A percentile compares a stretch with the other conserved stretches of the same genome.
phyloP scores from a whole-genome alignment of 2,797 vertebrate species.

The Mycteria americana region DNA sequence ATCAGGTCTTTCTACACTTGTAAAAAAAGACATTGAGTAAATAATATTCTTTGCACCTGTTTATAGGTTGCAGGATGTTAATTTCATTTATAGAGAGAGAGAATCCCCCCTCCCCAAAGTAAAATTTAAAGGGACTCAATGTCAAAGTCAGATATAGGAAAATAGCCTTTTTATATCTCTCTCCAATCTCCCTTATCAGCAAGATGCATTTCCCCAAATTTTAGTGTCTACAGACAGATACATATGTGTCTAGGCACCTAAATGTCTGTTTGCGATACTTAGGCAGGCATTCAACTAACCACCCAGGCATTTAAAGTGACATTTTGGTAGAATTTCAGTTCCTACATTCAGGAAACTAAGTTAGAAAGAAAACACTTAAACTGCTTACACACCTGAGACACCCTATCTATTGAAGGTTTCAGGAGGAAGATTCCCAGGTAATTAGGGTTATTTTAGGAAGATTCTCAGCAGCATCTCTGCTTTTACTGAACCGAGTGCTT shows the following conservation, averaged over 20 bases:
- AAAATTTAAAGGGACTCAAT: not conserved
- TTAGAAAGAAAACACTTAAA: not conserved
- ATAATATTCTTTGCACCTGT: not conserved
- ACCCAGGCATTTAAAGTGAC: not conserved
- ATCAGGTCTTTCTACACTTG: not conserved
- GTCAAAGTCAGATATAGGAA: not conserved
- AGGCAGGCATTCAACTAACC: not conserved
- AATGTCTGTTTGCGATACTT: not conserved
- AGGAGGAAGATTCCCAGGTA: not conserved
- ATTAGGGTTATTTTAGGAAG: not conserved
- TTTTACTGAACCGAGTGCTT: not conserved
- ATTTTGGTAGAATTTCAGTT: not conserved
- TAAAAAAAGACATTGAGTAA: not conserved
- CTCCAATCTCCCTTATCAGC: not conserved
- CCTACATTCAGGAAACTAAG: not conserved
- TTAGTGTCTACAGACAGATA: not conserved
- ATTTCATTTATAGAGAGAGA: not conserved
- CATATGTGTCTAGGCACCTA: not conserved
- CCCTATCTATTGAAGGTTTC: not conserved
- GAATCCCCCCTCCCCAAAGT: not conserved
- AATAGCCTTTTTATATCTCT: not conserved
- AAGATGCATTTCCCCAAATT: not conserved
- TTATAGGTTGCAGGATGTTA: not conserved
- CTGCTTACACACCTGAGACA: not conserved
- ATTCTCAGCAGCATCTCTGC: not conserved